Evolutionary conservation across 2,113 vertebrate genomes (phyloP).

Genomic region (Indicator maculatus): DNA sequence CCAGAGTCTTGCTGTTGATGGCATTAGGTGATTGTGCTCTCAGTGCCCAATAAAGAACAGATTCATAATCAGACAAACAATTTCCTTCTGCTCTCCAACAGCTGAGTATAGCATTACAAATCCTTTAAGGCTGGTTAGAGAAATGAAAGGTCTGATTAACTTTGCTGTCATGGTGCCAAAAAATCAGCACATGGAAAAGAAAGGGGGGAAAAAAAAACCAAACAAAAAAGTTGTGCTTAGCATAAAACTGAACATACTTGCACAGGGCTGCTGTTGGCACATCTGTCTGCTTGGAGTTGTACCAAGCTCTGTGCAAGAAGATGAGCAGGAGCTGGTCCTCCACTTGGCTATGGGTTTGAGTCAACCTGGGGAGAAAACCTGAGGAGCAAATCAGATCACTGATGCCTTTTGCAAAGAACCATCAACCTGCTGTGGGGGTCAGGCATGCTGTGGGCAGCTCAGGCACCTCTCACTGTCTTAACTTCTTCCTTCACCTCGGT

Average conservation of each 20-base stretch:
- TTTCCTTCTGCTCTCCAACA: constrained; percentile 23
- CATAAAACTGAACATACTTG: neutral
- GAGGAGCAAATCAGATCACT: neutral
- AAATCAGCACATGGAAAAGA: constrained; percentile 1
- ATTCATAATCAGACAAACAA: constrained; percentile 45
- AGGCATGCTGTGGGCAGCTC: neutral
- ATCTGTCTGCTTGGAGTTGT: neutral
- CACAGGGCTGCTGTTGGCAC: neutral
- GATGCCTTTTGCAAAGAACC: neutral
- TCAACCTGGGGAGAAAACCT: neutral
- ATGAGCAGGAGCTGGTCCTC: neutral
- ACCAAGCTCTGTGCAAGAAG: neutral
- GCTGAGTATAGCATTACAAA: constrained; percentile 54
- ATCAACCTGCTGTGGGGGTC: neutral
- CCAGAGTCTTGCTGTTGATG: constrained; percentile 24
- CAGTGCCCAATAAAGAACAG: constrained; percentile 26
- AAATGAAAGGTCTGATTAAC: constrained; percentile 48
- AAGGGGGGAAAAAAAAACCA: neutral
- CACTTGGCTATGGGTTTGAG: neutral
- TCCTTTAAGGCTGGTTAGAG: constrained; percentile 34
- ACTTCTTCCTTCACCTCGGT: neutral
- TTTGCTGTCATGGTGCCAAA: constrained; percentile 19
- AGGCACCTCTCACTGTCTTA: neutral
- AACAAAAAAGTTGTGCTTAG: neutral
- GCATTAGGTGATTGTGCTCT: neutral